Conservation (phyloP, 1,140 invertebrate species). For the Bombus waltoni region DNA sequence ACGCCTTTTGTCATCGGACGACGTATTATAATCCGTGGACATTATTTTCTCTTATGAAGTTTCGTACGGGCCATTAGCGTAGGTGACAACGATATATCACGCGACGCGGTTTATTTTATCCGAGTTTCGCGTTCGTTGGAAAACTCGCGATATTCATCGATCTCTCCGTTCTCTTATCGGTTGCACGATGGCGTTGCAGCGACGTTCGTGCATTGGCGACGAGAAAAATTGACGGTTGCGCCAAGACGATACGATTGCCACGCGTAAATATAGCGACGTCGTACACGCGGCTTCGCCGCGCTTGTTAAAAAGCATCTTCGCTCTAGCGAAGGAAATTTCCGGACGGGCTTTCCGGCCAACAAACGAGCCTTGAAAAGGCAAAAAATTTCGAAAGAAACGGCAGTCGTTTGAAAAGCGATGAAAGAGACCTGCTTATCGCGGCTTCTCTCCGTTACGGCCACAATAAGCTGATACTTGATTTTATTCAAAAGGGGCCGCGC, state of each 20-base stretch:
- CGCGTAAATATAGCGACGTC: neutral
- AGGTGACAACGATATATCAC: too few relatives aligned
- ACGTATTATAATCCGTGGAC: too few relatives aligned
- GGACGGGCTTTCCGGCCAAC: neutral
- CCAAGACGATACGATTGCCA: too few relatives aligned
- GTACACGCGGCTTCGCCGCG: neutral
- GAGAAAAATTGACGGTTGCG: too few relatives aligned
- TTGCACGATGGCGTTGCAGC: too few relatives aligned
- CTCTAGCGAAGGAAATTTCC: neutral
- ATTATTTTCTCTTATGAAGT: too few relatives aligned
- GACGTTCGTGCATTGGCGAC: too few relatives aligned
- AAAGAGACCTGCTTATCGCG: conserved; percentile 37
- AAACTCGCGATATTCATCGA: too few relatives aligned
- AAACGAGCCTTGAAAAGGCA: conserved; percentile 15
- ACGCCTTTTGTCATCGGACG: too few relatives aligned
- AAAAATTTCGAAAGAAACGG: conserved; percentile 8
- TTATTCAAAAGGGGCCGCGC: neutral
- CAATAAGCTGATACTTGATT: conserved; percentile 42
- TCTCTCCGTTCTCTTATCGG: neutral
- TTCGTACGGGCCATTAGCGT: too few relatives aligned
- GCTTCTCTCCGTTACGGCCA: neutral
- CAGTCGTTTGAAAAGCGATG: neutral
- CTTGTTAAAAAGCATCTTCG: neutral
- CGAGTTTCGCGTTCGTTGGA: too few relatives aligned
- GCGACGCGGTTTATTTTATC: too few relatives aligned